A percentile compares a stretch with the other conserved stretches of the same genome.
phyloP scores from a whole-genome alignment of 2,888 invertebrate genomes.

The Drosophila meridiana region DNA sequence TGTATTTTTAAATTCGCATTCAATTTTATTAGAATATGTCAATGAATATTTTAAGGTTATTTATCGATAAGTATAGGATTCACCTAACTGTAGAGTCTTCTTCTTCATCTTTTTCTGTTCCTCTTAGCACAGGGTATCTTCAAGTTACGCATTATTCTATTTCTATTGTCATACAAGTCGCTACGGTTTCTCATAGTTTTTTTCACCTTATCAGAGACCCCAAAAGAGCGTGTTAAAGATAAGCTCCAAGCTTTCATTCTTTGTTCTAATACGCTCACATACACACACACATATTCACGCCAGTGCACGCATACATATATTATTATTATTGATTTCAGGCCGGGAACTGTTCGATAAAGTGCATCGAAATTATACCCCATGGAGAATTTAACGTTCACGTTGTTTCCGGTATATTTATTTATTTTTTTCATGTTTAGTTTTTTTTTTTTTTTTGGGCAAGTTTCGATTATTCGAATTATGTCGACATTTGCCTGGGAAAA shows the following conservation, averaged over 20 bases:
- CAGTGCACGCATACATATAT: constrained; percentile 42
- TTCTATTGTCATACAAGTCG: constrained; percentile 39
- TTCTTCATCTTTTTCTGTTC: not conserved
- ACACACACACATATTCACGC: constrained; percentile 19
- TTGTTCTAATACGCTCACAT: constrained; percentile 46
- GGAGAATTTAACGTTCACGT: constrained; percentile 55
- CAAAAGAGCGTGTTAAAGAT: constrained; percentile 67
- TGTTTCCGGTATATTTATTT: constrained; percentile 63
- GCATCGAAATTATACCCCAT: constrained; percentile 46
- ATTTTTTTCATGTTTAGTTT: not conserved
- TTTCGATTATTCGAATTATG: constrained; percentile 25
- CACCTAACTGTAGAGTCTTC: too few species aligned
- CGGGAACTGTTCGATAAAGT: constrained; percentile 55
- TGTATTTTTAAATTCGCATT: too few species aligned
- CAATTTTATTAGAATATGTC: too few species aligned
- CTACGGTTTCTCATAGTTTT: constrained; percentile 11
- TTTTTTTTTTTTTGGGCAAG: constrained; percentile 9
- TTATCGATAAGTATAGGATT: not conserved
- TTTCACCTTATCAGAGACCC: constrained; percentile 55
- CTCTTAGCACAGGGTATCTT: constrained; percentile 4
- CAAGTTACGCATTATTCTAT: not conserved
- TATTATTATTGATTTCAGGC: constrained; percentile 66
- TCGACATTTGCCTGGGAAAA: constrained; percentile 65
- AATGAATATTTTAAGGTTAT: too few species aligned
- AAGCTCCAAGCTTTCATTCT: constrained; percentile 66